Conservation (phyloP, 1,140 invertebrate species). For the Leptestheria dahalacensis region DNA sequence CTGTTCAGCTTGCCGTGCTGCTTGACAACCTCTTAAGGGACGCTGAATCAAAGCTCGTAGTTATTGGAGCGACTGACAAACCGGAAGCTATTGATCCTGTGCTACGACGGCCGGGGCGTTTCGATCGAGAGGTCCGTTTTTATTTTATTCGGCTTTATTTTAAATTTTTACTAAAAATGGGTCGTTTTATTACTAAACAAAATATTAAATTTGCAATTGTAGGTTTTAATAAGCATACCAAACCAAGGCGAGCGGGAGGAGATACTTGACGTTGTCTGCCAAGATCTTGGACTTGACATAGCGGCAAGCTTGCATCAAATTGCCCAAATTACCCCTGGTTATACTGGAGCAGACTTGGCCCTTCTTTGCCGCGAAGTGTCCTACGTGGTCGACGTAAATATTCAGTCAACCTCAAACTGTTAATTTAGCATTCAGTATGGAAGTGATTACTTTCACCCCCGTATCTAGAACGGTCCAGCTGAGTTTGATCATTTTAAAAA, state of each 20-base stretch:
- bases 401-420: neutral
- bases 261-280: slow-evolving; percentile 19
- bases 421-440: neutral
- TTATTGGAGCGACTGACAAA: slow-evolving; percentile 26
- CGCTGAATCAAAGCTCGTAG: slow-evolving; percentile 13
- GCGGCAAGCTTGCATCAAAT: slow-evolving; percentile 23
- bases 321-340: slow-evolving; percentile 32
- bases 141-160: neutral
- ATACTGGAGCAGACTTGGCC: slow-evolving; percentile 34
- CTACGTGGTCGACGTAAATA: slow-evolving; percentile 16
- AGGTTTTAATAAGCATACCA: slow-evolving; percentile 23
- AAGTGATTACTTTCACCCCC: neutral
- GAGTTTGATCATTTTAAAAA: slow-evolving; percentile 21
- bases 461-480: neutral
- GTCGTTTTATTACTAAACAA: no score
- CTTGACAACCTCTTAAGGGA: slow-evolving; percentile 23
- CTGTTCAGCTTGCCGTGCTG: slow-evolving; percentile 26
- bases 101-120: slow-evolving; percentile 26
- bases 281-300: slow-evolving; percentile 11
- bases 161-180: neutral
- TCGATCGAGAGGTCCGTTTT: slow-evolving; percentile 23
- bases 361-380: slow-evolving; percentile 29
- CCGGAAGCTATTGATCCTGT: slow-evolving; percentile 26
- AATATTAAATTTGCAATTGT: neutral
- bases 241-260: slow-evolving; percentile 19